Evolutionary conservation across 2,888 invertebrate species (phyloP).

Genomic region (Epinotia nisella): DNA sequence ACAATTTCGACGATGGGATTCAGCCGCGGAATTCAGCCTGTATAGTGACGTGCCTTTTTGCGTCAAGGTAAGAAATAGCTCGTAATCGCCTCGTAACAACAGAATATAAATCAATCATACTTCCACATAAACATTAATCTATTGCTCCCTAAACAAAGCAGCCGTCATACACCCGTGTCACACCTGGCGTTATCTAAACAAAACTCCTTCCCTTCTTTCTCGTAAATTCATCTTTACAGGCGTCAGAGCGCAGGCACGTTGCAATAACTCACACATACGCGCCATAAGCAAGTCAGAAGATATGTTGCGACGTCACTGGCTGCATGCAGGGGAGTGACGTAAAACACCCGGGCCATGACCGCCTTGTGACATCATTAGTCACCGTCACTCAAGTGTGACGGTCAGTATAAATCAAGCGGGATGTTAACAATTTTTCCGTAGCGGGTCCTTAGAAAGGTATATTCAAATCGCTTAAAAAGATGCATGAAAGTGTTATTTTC

Average conservation of each 20-base stretch:
- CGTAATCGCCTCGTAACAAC: constrained; percentile 6
- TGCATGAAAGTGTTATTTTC: too few relatives aligned
- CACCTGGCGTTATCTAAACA: constrained; percentile 38
- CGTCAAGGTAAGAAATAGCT: not conserved
- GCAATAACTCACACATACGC: constrained; percentile 69
- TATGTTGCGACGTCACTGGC: constrained; percentile 41
- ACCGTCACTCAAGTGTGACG: constrained; percentile 67
- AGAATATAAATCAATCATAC: constrained; percentile 25
- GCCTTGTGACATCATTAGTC: constrained; percentile 73
- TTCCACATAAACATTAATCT: constrained; percentile 37
- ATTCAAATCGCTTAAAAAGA: not conserved
- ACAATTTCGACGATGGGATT: too few relatives aligned
- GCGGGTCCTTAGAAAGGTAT: not conserved
- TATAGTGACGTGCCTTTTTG: not conserved
- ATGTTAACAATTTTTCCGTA: constrained; percentile 49
- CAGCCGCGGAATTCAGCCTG: too few relatives aligned
- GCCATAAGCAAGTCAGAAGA: constrained; percentile 51
- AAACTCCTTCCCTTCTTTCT: constrained; percentile 48
- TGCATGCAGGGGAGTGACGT: constrained; percentile 61
- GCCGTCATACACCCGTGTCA: constrained; percentile 39
- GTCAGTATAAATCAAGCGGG: constrained; percentile 68
- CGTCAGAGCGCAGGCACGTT: constrained; percentile 61
- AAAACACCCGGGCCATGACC: constrained; percentile 69
- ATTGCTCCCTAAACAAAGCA: constrained; percentile 40
- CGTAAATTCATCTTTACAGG: constrained; percentile 65